Evolutionary conservation across 2,113 vertebrate genomes (phyloP), one percentile per base, ranked within the genome.

Genomic region (Tringa solitaria): DNA sequence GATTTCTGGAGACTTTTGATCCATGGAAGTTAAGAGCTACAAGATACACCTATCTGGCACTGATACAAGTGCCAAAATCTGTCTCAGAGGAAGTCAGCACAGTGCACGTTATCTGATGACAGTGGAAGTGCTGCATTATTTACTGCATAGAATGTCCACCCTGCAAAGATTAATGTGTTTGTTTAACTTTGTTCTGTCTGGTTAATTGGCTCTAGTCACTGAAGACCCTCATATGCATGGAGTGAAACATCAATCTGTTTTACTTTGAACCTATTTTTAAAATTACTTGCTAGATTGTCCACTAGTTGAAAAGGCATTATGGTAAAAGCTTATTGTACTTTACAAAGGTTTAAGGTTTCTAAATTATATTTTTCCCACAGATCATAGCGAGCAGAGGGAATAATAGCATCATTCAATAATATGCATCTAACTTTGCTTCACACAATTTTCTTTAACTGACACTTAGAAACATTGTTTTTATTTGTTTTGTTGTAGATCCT

Each of bases 401-500:
- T n/a, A 86, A 48, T 30, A 67, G n/a, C 19, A 51, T 51, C 20
- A 41, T 33, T 78, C 46, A 60, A 50, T 91, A 59, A 59, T 30
- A 67, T 39, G 23, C 30, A 82, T 46, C 54, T 63, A 86, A 88
- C 76, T 97, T 96, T 46, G 72, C 46, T 70, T 96, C 87, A 73
- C 57, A 65, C 35, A 16, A n/a, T 72, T 91, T 75, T 86, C 57
- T 93, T 90, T 87, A 91, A 86, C 35, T 85, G 77, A 85, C 56
- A 63, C 85, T 87, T 93, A 91, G 64, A 92, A 93, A 89, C 54
- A 51, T 94, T 94, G n/a, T 60, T 91, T 95, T 93, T 91, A 87
- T 92, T 97, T 97, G 84, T 53, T 88, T 88, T 89, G 67, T 72
- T 78, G 85, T 61, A 87, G 93, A 94, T 85, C 74, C 57, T 70